Evolutionary conservation across 53 echinoderm and acorn worm genomes (phyloP), one percentile per base, ranked within the genome.

Genomic region (Stichopus horrens): DNA sequence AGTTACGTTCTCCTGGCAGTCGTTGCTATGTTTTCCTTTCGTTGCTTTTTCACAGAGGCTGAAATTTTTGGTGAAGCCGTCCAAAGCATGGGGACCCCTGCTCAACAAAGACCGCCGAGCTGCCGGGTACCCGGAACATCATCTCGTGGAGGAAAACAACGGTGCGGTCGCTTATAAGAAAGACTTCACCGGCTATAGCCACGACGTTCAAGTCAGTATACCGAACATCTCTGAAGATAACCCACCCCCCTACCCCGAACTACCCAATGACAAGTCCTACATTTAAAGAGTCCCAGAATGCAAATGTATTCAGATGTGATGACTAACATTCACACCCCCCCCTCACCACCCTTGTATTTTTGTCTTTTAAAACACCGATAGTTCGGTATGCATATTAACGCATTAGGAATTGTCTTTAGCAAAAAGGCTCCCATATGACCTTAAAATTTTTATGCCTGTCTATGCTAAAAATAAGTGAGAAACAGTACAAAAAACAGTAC

Each of bases 81-180:
- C 95, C 4, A 79, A 83, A 76, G 93, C 91, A 23, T 98, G 98
- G 98, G 98, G 98, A 23, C 98, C 98, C 5, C 94, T 95, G 7
- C 59, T 90, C 8, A 93, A 95, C 63, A 90, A 88, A 9, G 88
- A 98, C 88, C 95, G 98, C 11, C 83, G 93, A 57, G 75, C 16
- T 6, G 93, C 95, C 18, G 98, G 94, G 4, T 98, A 98, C 86
- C 85, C 85, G 5, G 85, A 85, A 6, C 67, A 63, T 67, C 57
- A 23, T 9, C 85, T 85, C 2, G 85, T 85, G 18, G 85, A 85
- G 57, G 67, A 65, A 9, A 13, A 10, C 8, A 14, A 53, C 4
- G 37, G 67, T 18, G 8, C 9, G 9, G 18, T 71, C 18, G n/a
- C 7, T 7, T 71, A 71, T 20, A 71, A 13, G 18, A 9, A 52